These are phyloP conservation scores for Chironex yamaguchii DNA, from an alignment of 30 jellyfish, hydroid and myxozoan genomes.

Conservation along the genomic window DNA sequence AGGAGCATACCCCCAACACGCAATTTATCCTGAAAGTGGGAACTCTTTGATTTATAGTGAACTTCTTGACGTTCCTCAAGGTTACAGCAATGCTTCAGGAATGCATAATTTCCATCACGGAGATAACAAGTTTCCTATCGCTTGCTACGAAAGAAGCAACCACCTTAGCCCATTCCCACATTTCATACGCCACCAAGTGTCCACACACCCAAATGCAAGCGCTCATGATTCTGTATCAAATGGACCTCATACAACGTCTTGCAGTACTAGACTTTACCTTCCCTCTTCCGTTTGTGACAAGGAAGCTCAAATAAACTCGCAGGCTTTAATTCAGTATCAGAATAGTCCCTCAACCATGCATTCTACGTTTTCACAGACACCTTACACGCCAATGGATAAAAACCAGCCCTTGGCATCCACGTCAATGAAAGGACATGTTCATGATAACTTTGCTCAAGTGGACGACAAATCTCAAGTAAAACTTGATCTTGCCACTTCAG, in stretches of 20 bases:
- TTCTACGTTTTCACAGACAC: conserved; percentile 63
- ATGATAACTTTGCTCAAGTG: neutral
- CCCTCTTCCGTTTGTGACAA: conserved; percentile 79
- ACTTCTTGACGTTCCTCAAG: conserved; percentile 57
- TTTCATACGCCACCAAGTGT: conserved; percentile 65
- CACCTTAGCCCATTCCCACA: conserved; percentile 78
- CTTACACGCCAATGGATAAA: neutral
- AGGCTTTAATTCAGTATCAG: conserved; percentile 69
- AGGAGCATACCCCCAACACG: conserved; percentile 78
- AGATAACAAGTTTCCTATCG: conserved; percentile 13
- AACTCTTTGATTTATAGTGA: conserved; percentile 66
- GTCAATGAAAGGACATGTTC: neutral
- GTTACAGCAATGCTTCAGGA: conserved; percentile 53
- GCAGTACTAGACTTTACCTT: conserved; percentile 81
- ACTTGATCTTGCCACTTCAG: neutral
- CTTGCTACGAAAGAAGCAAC: conserved; percentile 20
- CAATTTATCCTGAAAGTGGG: conserved; percentile 75
- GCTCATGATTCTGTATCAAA: conserved; percentile 65
- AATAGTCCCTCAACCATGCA: conserved; percentile 79
- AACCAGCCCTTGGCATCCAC: neutral
- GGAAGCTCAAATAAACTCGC: conserved; percentile 74
- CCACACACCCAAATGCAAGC: conserved; percentile 67
- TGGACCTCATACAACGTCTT: conserved; percentile 74
- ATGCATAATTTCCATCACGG: conserved; percentile 77
- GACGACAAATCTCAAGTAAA: neutral